phyloP scores from a whole-genome alignment of 1,140 invertebrate genomes.

The Spodoptera frugiperda region DNA sequence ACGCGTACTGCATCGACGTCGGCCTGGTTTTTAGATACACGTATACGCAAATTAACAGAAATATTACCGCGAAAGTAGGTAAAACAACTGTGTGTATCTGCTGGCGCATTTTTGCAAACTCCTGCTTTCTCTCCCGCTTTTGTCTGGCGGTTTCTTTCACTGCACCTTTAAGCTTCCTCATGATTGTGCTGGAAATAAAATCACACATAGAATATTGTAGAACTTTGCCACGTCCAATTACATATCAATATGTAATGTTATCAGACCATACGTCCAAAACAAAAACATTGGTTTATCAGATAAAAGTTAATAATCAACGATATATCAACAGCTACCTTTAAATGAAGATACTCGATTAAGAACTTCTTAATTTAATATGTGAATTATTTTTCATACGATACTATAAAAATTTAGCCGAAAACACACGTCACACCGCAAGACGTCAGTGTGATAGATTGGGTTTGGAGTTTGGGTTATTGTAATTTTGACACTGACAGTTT shows the following conservation, averaged over 20 bases:
- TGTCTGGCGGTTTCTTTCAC: conserved; percentile 94
- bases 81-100: conserved; percentile 91
- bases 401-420: conserved; percentile 3
- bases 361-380: conserved; percentile 12
- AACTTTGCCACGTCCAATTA: conserved; percentile 53
- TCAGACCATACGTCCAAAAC: not conserved
- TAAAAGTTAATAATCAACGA: not conserved
- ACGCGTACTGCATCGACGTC: conserved; percentile 77
- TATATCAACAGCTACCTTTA: not conserved
- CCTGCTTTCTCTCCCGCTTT: conserved; percentile 93
- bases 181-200: conserved; percentile 67
- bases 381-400: conserved; percentile 19
- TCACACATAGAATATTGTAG: conserved; percentile 42
- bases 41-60: conserved; percentile 91
- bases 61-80: conserved; percentile 89
- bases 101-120: conserved; percentile 92
- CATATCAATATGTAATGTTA: conserved; percentile 14
- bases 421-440: conserved; percentile 37
- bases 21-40: conserved; percentile 93
- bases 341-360: not conserved
- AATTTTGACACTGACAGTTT: too few relatives aligned
- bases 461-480: too few relatives aligned
- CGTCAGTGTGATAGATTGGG: not conserved
- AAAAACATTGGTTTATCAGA: not conserved
- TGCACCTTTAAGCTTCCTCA: conserved; percentile 93